Percentiles rank a stretch among this genome's conserved stretches.
phyloP scores from a whole-genome alignment of 92 coral and sea anemone species.

The Paramuricea clavata region DNA sequence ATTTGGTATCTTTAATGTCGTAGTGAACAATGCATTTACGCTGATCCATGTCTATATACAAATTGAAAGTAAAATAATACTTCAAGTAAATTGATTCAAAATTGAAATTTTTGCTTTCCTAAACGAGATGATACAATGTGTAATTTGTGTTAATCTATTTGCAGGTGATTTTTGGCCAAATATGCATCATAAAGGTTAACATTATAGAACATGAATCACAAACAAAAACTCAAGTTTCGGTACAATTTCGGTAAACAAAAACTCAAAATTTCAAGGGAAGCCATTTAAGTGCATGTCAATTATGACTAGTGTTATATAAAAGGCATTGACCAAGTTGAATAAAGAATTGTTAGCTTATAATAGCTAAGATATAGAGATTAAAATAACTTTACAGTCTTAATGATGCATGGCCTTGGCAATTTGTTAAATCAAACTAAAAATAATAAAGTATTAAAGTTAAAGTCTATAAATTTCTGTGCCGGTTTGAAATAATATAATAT shows the following conservation, averaged over 20 bases:
- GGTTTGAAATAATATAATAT: too few relatives aligned
- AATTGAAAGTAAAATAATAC: constrained; percentile 2
- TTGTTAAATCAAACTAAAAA: too few relatives aligned
- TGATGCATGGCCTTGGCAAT: background rate
- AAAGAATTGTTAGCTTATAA: background rate
- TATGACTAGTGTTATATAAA: too few relatives aligned
- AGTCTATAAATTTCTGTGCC: too few relatives aligned
- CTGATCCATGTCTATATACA: too few relatives aligned
- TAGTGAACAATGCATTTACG: too few relatives aligned
- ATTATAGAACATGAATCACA: background rate
- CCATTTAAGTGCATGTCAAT: too few relatives aligned
- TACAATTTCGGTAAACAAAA: too few relatives aligned
- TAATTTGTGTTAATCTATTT: background rate
- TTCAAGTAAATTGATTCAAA: background rate
- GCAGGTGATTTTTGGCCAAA: background rate
- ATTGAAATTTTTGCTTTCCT: background rate
- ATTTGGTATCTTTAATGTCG: too few relatives aligned
- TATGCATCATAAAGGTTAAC: too few relatives aligned
- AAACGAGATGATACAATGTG: background rate
- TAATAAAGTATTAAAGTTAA: too few relatives aligned
- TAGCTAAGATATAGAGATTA: background rate
- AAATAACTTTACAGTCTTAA: background rate
- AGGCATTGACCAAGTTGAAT: background rate
- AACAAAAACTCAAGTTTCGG: background rate
- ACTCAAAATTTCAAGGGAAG: too few relatives aligned